Percentiles rank a stretch among this genome's conserved stretches.
phyloP scores from a whole-genome alignment of 2,888 invertebrate genomes.

The Aphidius colemani region DNA sequence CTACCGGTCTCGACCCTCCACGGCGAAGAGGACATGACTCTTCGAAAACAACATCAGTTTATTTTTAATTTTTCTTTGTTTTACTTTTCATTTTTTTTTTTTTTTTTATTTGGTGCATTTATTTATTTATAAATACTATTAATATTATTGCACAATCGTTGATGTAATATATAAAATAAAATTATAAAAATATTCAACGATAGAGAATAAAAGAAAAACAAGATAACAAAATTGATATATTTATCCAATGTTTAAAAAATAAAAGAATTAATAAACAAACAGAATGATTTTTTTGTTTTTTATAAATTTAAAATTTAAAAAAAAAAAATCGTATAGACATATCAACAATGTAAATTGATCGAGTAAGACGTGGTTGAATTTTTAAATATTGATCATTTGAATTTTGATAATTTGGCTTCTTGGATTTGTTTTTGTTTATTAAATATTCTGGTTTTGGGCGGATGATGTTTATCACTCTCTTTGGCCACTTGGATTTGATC shows the following conservation, averaged over 20 bases:
- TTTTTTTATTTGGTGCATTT: conserved; percentile 27
- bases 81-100: conserved; percentile 27
- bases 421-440: conserved; percentile 14
- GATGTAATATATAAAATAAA: conserved; percentile 45
- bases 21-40: conserved; percentile 61
- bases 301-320: not conserved
- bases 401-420: not conserved
- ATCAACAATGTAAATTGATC: conserved; percentile 57
- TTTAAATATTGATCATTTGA: conserved; percentile 21
- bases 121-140: conserved; percentile 2
- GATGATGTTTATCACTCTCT: conserved; percentile 47
- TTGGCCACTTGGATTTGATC: conserved; percentile 8
- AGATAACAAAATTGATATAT: conserved; percentile 10
- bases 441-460: conserved; percentile 32
- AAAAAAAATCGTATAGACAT: conserved; percentile 8
- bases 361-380: conserved; percentile 57
- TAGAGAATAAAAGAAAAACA: conserved; percentile 20
- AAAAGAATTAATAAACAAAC: conserved; percentile 10
- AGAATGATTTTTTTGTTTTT: not conserved
- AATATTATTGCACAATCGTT: conserved; percentile 35
- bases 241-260: conserved; percentile 15
- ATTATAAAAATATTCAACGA: conserved; percentile 40
- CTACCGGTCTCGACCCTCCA: conserved; percentile 55
- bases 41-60: conserved; percentile 62
- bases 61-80: conserved; percentile 40